These are phyloP conservation scores for Cheilosia urbana DNA, from an alignment of 2,888 invertebrate genomes.

Conservation along the genomic window DNA sequence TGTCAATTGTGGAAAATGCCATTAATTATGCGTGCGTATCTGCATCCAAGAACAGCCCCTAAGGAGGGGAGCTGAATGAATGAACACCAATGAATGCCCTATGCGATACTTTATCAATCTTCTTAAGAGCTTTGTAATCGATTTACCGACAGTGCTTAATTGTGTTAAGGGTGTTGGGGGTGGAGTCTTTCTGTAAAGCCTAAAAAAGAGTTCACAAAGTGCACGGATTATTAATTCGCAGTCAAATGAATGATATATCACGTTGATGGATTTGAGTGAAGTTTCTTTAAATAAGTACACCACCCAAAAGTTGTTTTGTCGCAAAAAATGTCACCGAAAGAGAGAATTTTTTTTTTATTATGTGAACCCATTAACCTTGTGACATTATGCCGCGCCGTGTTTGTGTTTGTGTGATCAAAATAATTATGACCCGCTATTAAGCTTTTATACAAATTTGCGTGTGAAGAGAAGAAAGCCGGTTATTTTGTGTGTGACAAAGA, in stretches of 20 bases:
- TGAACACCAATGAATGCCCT: slow-evolving; percentile 39
- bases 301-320: slow-evolving; percentile 4
- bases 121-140: slow-evolving; percentile 57
- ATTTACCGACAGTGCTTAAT: slow-evolving; percentile 53
- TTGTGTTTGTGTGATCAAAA: slow-evolving; percentile 14
- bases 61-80: no score
- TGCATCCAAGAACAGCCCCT: neutral
- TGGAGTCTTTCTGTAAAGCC: neutral
- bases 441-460: neutral
- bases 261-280: neutral
- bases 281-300: neutral
- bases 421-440: neutral
- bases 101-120: slow-evolving; percentile 50
- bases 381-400: neutral
- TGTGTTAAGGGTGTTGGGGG: neutral
- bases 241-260: neutral
- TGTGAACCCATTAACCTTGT: slow-evolving; percentile 56
- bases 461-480: slow-evolving; percentile 1
- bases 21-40: slow-evolving; percentile 33
- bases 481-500: slow-evolving; percentile 8
- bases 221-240: slow-evolving; percentile 1
- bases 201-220: slow-evolving; percentile 13
- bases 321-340: neutral
- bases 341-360: neutral
- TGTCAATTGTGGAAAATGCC: slow-evolving; percentile 46